phyloP scores from a whole-genome alignment of 2,888 invertebrate species.

The Didymodactylos carnosus region DNA sequence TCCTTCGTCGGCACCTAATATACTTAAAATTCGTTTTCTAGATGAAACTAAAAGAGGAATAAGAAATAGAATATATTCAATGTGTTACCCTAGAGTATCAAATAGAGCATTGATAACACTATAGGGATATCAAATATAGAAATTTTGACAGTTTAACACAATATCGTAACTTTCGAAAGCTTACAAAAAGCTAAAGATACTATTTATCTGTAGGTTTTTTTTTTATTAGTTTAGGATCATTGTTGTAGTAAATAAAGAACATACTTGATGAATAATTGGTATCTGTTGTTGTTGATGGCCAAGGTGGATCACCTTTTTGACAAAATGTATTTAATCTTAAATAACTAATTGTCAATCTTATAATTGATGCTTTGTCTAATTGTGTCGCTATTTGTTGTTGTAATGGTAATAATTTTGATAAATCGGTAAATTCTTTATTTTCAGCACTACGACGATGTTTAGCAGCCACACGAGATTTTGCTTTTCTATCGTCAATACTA shows the following conservation, averaged over 20 bases:
- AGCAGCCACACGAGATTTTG: slow-evolving; percentile 15
- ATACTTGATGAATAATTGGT: no score
- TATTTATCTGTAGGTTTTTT: no score
- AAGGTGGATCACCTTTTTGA: background rate
- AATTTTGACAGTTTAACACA: no score
- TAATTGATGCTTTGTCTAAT: slow-evolving; percentile 15
- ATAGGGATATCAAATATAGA: no score
- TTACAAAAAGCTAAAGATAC: no score
- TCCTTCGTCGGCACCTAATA: background rate
- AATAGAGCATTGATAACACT: no score
- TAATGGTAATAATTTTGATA: slow-evolving; percentile 14
- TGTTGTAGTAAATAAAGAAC: no score
- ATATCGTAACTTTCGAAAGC: no score
- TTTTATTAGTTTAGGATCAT: no score
- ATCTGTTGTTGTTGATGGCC: background rate
- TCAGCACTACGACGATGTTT: slow-evolving; percentile 13
- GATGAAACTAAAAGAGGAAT: background rate
- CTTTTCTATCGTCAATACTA: background rate
- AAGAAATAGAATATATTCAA: background rate
- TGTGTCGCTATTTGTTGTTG: slow-evolving; percentile 15
- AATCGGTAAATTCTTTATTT: slow-evolving; percentile 14
- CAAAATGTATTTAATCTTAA: slow-evolving; percentile 1
- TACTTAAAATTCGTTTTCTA: background rate
- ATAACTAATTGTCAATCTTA: slow-evolving; percentile 15
- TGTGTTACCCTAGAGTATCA: no score